Percentiles rank a stretch among this genome's conserved stretches.
Conservation (phyloP, 23 tunicate species). For the Corella eumyota region DNA sequence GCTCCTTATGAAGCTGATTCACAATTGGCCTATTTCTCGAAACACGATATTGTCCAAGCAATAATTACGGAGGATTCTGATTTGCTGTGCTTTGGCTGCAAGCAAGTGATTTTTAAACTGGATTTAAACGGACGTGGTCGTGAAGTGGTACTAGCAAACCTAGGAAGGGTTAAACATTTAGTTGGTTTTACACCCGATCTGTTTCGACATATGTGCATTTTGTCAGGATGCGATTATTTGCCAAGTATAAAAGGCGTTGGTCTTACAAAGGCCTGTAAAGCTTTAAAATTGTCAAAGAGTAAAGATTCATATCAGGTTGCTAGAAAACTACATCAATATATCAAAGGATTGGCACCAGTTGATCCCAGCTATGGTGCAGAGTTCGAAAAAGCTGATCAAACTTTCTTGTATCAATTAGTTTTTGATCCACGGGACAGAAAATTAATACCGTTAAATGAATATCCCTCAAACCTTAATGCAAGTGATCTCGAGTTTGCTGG, state of each 20-base stretch:
- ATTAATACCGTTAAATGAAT: slow-evolving; percentile 53
- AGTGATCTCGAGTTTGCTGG: slow-evolving; percentile 73
- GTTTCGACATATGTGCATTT: slow-evolving; percentile 90
- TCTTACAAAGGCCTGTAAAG: slow-evolving; percentile 71
- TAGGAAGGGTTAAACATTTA: slow-evolving; percentile 46
- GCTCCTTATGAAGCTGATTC: slow-evolving; percentile 99
- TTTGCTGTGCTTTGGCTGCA: slow-evolving; percentile 84
- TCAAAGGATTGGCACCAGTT: slow-evolving; percentile 53
- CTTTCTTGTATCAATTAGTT: slow-evolving; percentile 84
- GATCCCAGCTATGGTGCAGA: slow-evolving; percentile 54
- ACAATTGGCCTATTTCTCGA: slow-evolving; percentile 79
- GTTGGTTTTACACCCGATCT: slow-evolving; percentile 65
- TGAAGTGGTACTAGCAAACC: slow-evolving; percentile 37
- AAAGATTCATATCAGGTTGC: slow-evolving; percentile 67
- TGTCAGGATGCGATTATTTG: slow-evolving; percentile 92
- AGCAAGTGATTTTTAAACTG: slow-evolving; percentile 72
- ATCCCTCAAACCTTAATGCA: slow-evolving; percentile 32
- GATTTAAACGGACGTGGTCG: slow-evolving; percentile 77
- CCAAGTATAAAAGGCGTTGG: slow-evolving; percentile 87
- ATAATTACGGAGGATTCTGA: slow-evolving; percentile 89
- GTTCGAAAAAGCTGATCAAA: slow-evolving; percentile 80
- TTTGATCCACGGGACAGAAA: slow-evolving; percentile 46
- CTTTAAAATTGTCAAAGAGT: slow-evolving; percentile 61
- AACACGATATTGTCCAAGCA: slow-evolving; percentile 52
- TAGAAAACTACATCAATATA: slow-evolving; percentile 56